A percentile compares a stretch with the other conserved stretches of the same genome.
Conservation (phyloP, 92 coral and sea anemone species). For the Phenganax marumi region DNA sequence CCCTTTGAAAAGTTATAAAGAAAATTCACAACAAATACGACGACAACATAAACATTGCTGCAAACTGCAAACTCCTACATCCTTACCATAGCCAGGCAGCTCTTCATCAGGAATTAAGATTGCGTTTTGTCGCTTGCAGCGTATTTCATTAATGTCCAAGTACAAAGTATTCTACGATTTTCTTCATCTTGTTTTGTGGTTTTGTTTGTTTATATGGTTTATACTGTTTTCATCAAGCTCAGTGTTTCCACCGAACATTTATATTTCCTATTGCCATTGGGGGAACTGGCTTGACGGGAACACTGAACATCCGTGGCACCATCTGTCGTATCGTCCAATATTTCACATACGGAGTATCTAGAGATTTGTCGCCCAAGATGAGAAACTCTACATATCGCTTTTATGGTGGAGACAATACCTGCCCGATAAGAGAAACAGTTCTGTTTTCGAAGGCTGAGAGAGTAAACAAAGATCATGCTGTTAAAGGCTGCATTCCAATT, state of each 20-base stretch:
- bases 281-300: neutral
- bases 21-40: neutral
- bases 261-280: neutral
- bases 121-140: conserved; percentile 9
- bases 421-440: too few species aligned
- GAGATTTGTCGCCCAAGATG: too few species aligned
- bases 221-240: neutral
- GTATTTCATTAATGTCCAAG: neutral
- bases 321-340: too few species aligned
- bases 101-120: conserved; percentile 41
- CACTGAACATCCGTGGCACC: too few species aligned
- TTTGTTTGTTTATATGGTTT: neutral
- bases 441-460: too few species aligned
- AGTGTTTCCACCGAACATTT: neutral
- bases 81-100: conserved; percentile 43
- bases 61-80: neutral
- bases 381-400: too few species aligned
- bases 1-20: conserved; percentile 61
- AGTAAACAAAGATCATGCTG: too few species aligned
- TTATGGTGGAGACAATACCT: too few species aligned
- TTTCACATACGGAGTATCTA: too few species aligned
- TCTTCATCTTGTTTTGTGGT: neutral
- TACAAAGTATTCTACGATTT: neutral
- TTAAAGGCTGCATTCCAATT: too few species aligned
- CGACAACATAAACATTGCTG: neutral